phyloP scores from a whole-genome alignment of 2,888 invertebrate species.

The Gisinianus flammeolus region DNA sequence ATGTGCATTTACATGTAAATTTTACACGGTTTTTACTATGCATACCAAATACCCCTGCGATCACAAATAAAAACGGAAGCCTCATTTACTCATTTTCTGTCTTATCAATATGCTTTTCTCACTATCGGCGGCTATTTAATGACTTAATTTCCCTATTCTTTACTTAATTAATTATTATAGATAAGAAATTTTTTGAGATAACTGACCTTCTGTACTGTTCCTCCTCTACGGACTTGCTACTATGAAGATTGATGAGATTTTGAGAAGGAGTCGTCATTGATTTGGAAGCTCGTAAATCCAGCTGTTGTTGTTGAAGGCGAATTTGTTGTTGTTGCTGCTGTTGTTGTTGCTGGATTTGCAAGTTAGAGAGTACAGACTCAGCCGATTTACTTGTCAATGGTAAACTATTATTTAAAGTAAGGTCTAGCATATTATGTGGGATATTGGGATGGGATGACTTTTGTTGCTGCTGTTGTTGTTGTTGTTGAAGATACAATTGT shows the following conservation, averaged over 20 bases:
- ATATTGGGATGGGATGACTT: constrained; percentile 17
- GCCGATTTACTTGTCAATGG: background rate
- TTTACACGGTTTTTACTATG: no score
- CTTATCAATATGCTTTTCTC: no score
- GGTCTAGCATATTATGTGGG: background rate
- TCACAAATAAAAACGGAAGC: no score
- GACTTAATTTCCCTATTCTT: no score
- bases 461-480: constrained; percentile 15
- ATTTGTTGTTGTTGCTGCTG: constrained; percentile 12
- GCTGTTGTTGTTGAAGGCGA: background rate
- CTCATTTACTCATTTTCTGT: no score
- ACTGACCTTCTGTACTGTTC: constrained; percentile 55
- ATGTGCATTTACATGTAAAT: background rate
- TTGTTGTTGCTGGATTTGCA: constrained; percentile 19
- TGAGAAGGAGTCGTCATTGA: constrained; percentile 30
- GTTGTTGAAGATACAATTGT: constrained; percentile 26
- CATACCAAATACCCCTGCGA: no score
- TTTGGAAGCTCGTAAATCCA: constrained; percentile 39
- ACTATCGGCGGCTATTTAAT: no score
- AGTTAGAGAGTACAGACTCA: background rate
- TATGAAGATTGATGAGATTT: constrained; percentile 28
- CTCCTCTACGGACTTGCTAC: constrained; percentile 45
- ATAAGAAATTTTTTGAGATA: no score
- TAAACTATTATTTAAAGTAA: background rate
- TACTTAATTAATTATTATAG: no score